A percentile compares a stretch with the other conserved stretches of the same genome.
These are phyloP conservation scores for Teleopsis dalmanni DNA, from an alignment of 1,140 invertebrate genomes.

Conservation along the genomic window DNA sequence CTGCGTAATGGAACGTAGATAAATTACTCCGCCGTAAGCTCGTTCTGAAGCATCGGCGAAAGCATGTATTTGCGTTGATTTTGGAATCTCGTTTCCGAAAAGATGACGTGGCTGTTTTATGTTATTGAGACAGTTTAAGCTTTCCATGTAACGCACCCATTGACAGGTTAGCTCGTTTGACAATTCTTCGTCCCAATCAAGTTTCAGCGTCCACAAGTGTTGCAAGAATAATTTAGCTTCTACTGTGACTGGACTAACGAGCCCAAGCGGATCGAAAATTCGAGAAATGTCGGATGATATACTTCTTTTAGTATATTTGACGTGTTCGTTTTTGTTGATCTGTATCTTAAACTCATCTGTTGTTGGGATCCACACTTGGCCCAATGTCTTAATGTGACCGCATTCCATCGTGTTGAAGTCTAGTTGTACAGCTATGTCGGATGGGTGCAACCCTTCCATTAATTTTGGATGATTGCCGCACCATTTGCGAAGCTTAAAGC, in stretches of 20 bases:
- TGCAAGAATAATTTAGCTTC: constrained; percentile 1
- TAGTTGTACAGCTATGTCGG: background rate
- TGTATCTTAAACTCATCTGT: background rate
- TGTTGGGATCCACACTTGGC: constrained; percentile 9
- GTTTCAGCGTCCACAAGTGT: constrained; percentile 1
- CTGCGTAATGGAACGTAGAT: background rate
- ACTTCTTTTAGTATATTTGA: constrained; percentile 14
- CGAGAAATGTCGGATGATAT: background rate
- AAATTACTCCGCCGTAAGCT: constrained; percentile 2
- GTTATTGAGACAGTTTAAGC: too few relatives aligned
- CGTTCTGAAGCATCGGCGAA: constrained; percentile 2
- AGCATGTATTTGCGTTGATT: constrained; percentile 1
- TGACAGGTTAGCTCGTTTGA: background rate
- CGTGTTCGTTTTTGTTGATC: constrained; percentile 21
- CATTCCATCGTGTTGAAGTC: too few relatives aligned
- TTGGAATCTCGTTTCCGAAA: too few relatives aligned
- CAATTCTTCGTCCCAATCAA: background rate
- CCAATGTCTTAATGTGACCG: too few relatives aligned
- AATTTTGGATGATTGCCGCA: constrained; percentile 15
- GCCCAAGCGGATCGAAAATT: constrained; percentile 4
- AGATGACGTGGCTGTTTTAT: too few relatives aligned
- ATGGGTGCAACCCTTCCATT: background rate
- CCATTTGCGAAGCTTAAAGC: constrained; percentile 28
- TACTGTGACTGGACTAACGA: background rate
- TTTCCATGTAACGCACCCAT: too few relatives aligned